Conservation (phyloP, 2,888 invertebrate species). For the Caradrina kadenii region DNA sequence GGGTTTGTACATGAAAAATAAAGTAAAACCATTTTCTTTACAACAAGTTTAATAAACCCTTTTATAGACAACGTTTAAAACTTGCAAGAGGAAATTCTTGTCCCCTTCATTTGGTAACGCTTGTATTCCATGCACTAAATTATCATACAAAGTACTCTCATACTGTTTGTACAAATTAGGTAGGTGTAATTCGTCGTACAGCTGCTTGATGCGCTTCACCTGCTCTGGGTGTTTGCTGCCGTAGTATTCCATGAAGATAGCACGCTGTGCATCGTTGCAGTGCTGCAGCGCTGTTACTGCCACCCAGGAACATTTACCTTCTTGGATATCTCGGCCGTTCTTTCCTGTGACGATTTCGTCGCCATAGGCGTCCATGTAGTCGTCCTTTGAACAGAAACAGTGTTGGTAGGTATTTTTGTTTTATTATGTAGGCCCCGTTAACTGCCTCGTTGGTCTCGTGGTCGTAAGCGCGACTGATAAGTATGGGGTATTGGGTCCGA, state of each 20-base stretch:
- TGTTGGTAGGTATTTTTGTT: too few relatives aligned
- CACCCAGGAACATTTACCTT: constrained; percentile 98
- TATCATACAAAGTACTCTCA: constrained; percentile 8
- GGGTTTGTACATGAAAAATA: too few relatives aligned
- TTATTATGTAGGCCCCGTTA: too few relatives aligned
- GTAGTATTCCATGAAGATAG: constrained; percentile 91
- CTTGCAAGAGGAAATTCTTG: constrained; percentile 13
- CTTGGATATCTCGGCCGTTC: constrained; percentile 95
- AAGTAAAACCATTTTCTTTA: too few relatives aligned
- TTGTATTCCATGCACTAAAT: constrained; percentile 13
- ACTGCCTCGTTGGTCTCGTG: too few relatives aligned
- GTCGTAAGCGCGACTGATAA: too few relatives aligned
- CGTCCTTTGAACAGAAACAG: constrained; percentile 23
- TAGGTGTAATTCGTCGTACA: constrained; percentile 91
- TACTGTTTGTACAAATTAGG: constrained; percentile 20
- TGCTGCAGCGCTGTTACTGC: constrained; percentile 95
- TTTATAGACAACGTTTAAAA: constrained; percentile 19
- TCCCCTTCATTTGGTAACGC: constrained; percentile 8
- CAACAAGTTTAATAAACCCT: background rate
- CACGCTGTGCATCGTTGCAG: constrained; percentile 91
- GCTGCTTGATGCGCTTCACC: constrained; percentile 80
- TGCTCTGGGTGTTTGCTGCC: constrained; percentile 91
- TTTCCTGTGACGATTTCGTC: constrained; percentile 19
- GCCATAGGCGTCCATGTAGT: constrained; percentile 31
- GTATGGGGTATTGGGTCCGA: too few relatives aligned